Base-by-base conservation (phyloP, 2,888 invertebrate genomes). In the Ormyrus pomaceus region DNA sequence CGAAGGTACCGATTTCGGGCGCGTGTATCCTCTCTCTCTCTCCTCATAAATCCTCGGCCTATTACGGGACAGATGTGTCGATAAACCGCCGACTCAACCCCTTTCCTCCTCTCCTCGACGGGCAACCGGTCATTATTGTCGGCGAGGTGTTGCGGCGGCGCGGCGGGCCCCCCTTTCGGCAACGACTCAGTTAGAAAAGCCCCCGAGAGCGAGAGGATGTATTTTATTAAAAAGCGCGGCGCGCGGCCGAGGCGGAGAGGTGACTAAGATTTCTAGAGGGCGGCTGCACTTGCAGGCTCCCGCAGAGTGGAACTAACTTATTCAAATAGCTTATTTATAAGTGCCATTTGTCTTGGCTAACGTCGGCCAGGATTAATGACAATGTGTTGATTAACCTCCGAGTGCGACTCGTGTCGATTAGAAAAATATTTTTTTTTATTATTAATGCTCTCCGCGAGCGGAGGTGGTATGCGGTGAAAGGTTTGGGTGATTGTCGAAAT, bases 11-110 rank as follows among this genome's bases (percentile, higher is more conserved):
- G 87, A 87, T 88, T 87, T 83, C 45, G 83, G 87, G 86, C 87
- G 86, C 88, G 87, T 87, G 88, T 87, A 34, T 34, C 34, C 34
- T 34, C 34, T 34, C 34, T 34, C 34, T 34, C 34, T 34, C 34
- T 34, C 70, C 84, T 13, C 85, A 88, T 89, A 89, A 89, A 89
- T 89, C 87, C 86, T 85, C 81, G 75, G 82, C 84, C 87, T 86
- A 88, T 88, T 89, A 89, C 86, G 85, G 87, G 88, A 89, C 89
- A 89, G 89, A 89, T 89, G 89, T 86, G 87, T 86, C 87, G 88
- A 88, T 88, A 87, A 82, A 79, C 83, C 76, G 83, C 62, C 11
- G 11, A 80, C 82, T 70, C 83, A 83, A 84, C 84, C 84, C 83
- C 83, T 83, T 84, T 77, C 82, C 48, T 69, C 79, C 62, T 13